Base-by-base conservation (phyloP, 2,113 vertebrate species). In the Beaufortia kweichowensis region DNA sequence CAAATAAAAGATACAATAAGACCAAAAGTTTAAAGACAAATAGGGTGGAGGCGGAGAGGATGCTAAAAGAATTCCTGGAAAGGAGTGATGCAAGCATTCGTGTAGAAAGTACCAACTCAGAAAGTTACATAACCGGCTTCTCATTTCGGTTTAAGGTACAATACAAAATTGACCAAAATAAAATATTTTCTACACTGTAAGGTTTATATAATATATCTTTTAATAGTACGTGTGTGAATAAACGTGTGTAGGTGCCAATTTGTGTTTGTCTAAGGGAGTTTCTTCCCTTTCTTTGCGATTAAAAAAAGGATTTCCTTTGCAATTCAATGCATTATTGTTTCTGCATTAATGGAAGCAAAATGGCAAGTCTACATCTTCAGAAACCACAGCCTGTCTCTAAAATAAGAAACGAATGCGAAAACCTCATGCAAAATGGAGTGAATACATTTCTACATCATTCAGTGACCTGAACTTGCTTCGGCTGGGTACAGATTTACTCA, bases 231-330 rank as follows among this genome's bases (percentile, higher is more conserved):
- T 57, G 5, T 24, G n/a, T 9, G 21, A 15, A 3, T 15, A 10
- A 59, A 10, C 17, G 43, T 29, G n/a, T n/a, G n/a, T n/a, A n/a
- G n/a, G n/a, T n/a, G n/a, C n/a, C n/a, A n/a, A n/a, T 57, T 60
- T 59, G n/a, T 61, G 28, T 62, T 33, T 75, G 72, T 61, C 9
- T 12, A 48, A 29, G 8, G 9, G 48, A 35, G 3, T 72, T n/a
- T n/a, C n/a, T n/a, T n/a, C n/a, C n/a, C n/a, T n/a, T n/a, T n/a
- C n/a, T 0, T 3, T 66, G 33, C 8, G 56, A 86, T 84, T n/a
- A n/a, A 82, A 77, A 84, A 75, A 84, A 86, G 86, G 79, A 88
- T 84, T 85, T 88, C 82, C 87, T 82, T 74, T 78, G 60, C 35
- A 53, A 83, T 48, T 57, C 19, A 67, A 33, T 4, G 67, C 48